phyloP scores from a whole-genome alignment of 23 tunicate genomes.

The Phallusia fumigata region DNA sequence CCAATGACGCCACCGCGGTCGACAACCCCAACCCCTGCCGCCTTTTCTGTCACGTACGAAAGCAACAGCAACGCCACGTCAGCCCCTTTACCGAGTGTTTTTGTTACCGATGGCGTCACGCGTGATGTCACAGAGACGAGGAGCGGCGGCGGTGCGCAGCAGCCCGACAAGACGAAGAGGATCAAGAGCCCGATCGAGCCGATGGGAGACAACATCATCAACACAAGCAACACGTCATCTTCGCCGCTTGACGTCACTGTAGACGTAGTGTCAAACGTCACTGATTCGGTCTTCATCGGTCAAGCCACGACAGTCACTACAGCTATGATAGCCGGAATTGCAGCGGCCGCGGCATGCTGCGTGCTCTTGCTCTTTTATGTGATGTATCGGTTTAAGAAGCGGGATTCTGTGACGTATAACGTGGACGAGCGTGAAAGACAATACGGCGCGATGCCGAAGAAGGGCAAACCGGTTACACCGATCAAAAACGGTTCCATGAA shows the following conservation, averaged over 20 bases:
- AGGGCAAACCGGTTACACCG: slow-evolving; percentile 26
- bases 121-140: slow-evolving; percentile 8
- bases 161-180: not conserved
- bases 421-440: slow-evolving; percentile 37
- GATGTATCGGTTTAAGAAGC: slow-evolving; percentile 35
- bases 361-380: slow-evolving; percentile 27
- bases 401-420: slow-evolving; percentile 45
- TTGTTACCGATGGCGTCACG: not conserved
- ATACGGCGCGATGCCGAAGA: slow-evolving; percentile 18
- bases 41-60: not conserved
- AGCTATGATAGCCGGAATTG: slow-evolving; percentile 61
- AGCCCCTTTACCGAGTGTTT: not conserved
- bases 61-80: not conserved
- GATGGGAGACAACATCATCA: slow-evolving; percentile 5
- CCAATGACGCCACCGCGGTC: slow-evolving; percentile 17
- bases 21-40: slow-evolving; percentile 11
- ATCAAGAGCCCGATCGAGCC: slow-evolving; percentile 12
- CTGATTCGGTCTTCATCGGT: slow-evolving; percentile 24
- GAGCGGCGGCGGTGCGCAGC: slow-evolving; percentile 10
- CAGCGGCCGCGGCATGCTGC: slow-evolving; percentile 47
- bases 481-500: slow-evolving; percentile 42
- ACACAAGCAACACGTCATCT: slow-evolving; percentile 10
- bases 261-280: not conserved
- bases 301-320: slow-evolving; percentile 40
- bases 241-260: slow-evolving; percentile 16